These are phyloP conservation scores for Pilophorus perplexus DNA, from an alignment of 2,888 invertebrate genomes.

Conservation along the genomic window DNA sequence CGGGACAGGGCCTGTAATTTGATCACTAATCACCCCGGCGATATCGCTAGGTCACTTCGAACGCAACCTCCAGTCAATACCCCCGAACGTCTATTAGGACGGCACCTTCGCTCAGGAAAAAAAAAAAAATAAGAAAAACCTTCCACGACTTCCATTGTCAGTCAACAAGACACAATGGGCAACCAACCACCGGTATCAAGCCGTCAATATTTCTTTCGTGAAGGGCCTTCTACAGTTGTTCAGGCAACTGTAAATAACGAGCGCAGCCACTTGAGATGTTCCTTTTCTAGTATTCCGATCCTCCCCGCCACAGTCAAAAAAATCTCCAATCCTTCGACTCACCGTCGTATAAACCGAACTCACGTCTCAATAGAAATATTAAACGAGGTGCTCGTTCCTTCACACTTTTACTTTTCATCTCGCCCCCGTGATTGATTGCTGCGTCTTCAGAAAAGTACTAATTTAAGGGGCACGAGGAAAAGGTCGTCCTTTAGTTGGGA, in stretches of 20 bases:
- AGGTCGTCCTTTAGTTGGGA: too few relatives aligned
- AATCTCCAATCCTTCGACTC: neutral
- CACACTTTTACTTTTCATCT: constrained; percentile 13
- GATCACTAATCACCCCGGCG: constrained; percentile 37
- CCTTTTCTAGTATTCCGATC: constrained; percentile 22
- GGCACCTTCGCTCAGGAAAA: constrained; percentile 1
- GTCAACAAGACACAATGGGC: constrained; percentile 35
- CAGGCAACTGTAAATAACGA: constrained; percentile 40
- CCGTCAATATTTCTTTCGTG: constrained; percentile 37
- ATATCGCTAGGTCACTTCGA: constrained; percentile 36
- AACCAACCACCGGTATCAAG: constrained; percentile 38
- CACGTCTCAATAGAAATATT: constrained; percentile 25
- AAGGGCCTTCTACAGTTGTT: constrained; percentile 37
- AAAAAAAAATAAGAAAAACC: constrained; percentile 9
- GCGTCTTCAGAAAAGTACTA: too few relatives aligned
- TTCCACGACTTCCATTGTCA: constrained; percentile 39
- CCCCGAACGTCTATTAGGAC: constrained; percentile 38
- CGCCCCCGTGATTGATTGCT: neutral
- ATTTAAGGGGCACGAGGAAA: too few relatives aligned
- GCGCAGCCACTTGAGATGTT: constrained; percentile 38
- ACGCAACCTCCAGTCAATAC: neutral
- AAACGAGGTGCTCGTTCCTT: constrained; percentile 14
- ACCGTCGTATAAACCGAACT: neutral
- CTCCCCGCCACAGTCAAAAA: too few relatives aligned
- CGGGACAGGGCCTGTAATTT: constrained; percentile 41